phyloP scores from a whole-genome alignment of 1,140 invertebrate genomes.

The Schlechtendalia chinensis region DNA sequence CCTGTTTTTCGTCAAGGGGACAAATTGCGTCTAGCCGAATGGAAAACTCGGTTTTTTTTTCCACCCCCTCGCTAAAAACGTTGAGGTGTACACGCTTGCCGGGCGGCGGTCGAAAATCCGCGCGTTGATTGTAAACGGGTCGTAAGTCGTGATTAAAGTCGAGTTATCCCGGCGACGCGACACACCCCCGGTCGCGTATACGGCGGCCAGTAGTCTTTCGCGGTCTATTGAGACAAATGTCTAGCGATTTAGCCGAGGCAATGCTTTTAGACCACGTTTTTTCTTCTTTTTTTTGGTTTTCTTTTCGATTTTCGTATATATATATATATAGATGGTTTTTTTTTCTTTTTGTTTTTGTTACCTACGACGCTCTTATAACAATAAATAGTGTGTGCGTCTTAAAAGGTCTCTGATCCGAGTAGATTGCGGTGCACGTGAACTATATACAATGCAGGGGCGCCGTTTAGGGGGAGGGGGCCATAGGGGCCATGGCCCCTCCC shows the following conservation, averaged over 20 bases:
- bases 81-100: background rate
- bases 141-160: conserved; percentile 49
- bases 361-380: conserved; percentile 18
- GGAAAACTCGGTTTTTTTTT: conserved; percentile 42
- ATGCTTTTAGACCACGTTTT: conserved; percentile 31
- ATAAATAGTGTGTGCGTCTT: conserved; percentile 28
- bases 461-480: no score
- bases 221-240: conserved; percentile 46
- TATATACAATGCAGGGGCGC: no score
- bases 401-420: conserved; percentile 29
- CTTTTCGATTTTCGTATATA: background rate
- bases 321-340: background rate
- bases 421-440: background rate
- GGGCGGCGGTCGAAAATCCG: conserved; percentile 14
- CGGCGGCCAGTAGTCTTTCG: background rate
- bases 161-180: conserved; percentile 17
- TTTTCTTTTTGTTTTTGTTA: background rate
- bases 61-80: no score
- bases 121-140: conserved; percentile 47
- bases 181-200: background rate
- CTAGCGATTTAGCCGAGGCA: conserved; percentile 21
- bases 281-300: background rate
- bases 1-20: conserved; percentile 19
- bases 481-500: no score
- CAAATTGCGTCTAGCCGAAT: conserved; percentile 35